phyloP scores from a whole-genome alignment of 2,888 invertebrate genomes.

The Rhamphomyia laevipes region DNA sequence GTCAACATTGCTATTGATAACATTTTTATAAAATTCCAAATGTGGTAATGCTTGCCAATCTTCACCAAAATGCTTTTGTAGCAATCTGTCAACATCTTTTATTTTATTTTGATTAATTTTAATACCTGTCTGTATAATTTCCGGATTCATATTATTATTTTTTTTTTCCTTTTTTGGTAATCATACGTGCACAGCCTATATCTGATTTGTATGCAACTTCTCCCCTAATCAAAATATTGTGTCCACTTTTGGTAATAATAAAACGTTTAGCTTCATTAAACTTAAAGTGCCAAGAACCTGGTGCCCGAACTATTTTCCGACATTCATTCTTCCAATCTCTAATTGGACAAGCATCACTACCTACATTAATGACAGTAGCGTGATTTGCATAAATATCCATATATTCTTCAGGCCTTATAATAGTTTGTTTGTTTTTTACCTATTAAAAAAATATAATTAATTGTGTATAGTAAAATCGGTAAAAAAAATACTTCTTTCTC shows the following conservation, averaged over 20 bases:
- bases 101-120: too few species aligned
- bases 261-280: neutral
- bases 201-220: neutral
- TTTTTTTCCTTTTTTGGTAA: too few species aligned
- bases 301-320: neutral
- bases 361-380: constrained; percentile 1
- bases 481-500: constrained; percentile 20
- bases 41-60: too few species aligned
- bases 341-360: constrained; percentile 2
- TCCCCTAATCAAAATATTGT: neutral
- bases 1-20: too few species aligned
- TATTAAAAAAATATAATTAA: too few species aligned
- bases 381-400: constrained; percentile 10
- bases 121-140: too few species aligned
- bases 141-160: too few species aligned
- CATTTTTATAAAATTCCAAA: too few species aligned
- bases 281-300: constrained; percentile 5
- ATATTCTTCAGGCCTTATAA: constrained; percentile 18
- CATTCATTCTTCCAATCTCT: constrained; percentile 1
- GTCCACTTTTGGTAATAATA: neutral
- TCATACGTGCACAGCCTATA: too few species aligned
- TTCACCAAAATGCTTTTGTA: too few species aligned
- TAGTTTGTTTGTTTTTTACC: constrained; percentile 15
- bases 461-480: too few species aligned
- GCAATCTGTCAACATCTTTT: too few species aligned